Conservation (phyloP, 2,113 vertebrate species). For the Amphiprion ocellaris region DNA sequence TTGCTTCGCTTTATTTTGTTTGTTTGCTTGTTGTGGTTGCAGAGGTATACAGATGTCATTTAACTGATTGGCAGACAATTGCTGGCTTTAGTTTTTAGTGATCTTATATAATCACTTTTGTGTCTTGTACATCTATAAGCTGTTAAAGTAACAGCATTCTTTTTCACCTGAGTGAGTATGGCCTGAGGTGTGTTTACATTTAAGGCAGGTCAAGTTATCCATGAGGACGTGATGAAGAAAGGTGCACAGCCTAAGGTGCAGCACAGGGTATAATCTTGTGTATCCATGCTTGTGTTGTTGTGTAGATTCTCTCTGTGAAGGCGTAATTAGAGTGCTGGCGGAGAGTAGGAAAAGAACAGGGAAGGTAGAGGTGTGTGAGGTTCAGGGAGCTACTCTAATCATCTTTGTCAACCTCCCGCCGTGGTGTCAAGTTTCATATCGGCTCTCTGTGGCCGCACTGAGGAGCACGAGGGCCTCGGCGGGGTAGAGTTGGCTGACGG, state of each 20-base stretch:
- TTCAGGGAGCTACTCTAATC: slow-evolving; percentile 75
- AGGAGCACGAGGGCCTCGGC: slow-evolving; percentile 62
- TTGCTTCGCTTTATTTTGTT: not conserved
- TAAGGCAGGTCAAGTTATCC: slow-evolving; percentile 68
- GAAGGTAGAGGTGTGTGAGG: slow-evolving; percentile 57
- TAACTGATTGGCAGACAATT: not conserved
- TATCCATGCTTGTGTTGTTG: slow-evolving; percentile 63
- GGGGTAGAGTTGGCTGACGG: slow-evolving; percentile 59
- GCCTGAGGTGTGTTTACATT: slow-evolving; percentile 52
- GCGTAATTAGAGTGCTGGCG: slow-evolving; percentile 64
- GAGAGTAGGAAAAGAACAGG: slow-evolving; percentile 50
- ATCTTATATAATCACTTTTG: slow-evolving; percentile 15
- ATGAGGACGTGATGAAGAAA: slow-evolving; percentile 60
- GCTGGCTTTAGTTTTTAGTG: not conserved
- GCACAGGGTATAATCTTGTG: slow-evolving; percentile 48
- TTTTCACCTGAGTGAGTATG: slow-evolving; percentile 36
- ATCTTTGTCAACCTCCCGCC: slow-evolving; percentile 84
- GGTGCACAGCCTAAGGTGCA: slow-evolving; percentile 51
- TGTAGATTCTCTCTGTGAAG: slow-evolving; percentile 57
- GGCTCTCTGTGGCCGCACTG: slow-evolving; percentile 59
- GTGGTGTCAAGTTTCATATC: slow-evolving; percentile 83
- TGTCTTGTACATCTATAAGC: slow-evolving; percentile 5
- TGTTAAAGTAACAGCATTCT: slow-evolving; percentile 27
- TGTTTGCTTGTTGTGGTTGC: too few relatives aligned
- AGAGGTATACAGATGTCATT: not conserved